Conservation (phyloP, 2,888 invertebrate genomes). For the Drosophila eohydei region DNA sequence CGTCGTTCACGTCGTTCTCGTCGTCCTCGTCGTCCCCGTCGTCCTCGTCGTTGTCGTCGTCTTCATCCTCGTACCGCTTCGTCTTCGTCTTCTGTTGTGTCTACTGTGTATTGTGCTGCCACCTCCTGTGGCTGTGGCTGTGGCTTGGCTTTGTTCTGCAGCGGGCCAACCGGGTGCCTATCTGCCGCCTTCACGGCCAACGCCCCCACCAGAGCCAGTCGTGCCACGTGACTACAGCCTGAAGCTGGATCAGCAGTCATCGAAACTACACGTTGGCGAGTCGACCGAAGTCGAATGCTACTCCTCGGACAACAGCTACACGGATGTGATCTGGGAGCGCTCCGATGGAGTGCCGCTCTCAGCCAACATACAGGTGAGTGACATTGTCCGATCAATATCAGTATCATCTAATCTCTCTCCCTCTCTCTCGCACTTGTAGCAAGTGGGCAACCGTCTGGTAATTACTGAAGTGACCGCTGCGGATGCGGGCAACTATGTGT, state of each 20-base stretch:
- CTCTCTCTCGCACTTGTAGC: constrained; percentile 60
- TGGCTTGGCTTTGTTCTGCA: constrained; percentile 16
- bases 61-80: constrained; percentile 31
- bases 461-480: constrained; percentile 91
- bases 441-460: constrained; percentile 85
- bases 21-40: constrained; percentile 30
- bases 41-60: constrained; percentile 30
- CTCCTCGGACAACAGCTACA: constrained; percentile 81
- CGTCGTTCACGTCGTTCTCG: constrained; percentile 30
- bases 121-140: background rate
- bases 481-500: constrained; percentile 95
- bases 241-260: constrained; percentile 83
- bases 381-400: background rate
- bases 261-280: constrained; percentile 82
- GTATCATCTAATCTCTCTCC: background rate
- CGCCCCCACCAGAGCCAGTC: constrained; percentile 42
- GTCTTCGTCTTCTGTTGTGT: constrained; percentile 38
- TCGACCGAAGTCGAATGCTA: constrained; percentile 84
- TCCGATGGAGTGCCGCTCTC: constrained; percentile 82
- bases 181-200: constrained; percentile 39
- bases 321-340: constrained; percentile 83
- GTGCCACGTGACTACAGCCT: constrained; percentile 77
- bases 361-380: constrained; percentile 78
- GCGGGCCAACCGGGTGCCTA: constrained; percentile 44
- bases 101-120: constrained; percentile 14